Percentiles rank a stretch among this genome's conserved stretches.
phyloP scores from a whole-genome alignment of 1,140 invertebrate species.

The Alviniconcha marisindica region DNA sequence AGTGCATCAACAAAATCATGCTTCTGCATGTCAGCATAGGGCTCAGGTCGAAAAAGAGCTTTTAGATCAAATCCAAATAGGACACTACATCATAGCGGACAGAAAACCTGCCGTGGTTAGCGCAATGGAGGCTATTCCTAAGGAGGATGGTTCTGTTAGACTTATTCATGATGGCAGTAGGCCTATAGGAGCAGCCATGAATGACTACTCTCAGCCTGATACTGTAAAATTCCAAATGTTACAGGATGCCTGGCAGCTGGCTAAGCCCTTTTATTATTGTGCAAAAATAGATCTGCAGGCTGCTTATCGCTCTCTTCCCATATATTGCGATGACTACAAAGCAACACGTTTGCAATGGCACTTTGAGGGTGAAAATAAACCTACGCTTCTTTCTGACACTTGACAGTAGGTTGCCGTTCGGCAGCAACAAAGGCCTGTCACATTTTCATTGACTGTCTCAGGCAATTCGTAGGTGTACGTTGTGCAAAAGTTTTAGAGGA shows the following conservation, averaged over 20 bases:
- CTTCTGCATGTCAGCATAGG: neutral
- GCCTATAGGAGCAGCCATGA: neutral
- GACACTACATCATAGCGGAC: neutral
- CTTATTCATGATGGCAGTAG: slow-evolving; percentile 28
- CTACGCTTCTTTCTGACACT: slow-evolving; percentile 2
- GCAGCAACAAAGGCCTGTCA: neutral
- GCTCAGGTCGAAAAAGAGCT: slow-evolving; percentile 7
- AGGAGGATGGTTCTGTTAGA: slow-evolving; percentile 6
- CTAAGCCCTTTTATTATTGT: neutral
- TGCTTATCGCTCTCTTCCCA: slow-evolving; percentile 17
- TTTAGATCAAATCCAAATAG: neutral
- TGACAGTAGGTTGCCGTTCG: slow-evolving; percentile 14
- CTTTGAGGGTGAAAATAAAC: slow-evolving; percentile 8
- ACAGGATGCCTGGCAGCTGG: neutral
- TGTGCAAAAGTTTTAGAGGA: neutral
- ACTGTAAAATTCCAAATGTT: neutral
- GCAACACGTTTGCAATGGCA: slow-evolving; percentile 12
- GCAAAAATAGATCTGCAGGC: slow-evolving; percentile 17
- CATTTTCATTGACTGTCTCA: slow-evolving; percentile 11
- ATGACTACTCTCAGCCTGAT: neutral
- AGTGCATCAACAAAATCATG: neutral
- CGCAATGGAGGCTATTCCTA: slow-evolving; percentile 18
- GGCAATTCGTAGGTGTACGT: neutral
- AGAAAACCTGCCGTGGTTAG: slow-evolving; percentile 27
- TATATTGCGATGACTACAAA: neutral